Base-by-base conservation (phyloP, 2,797 vertebrate species). In the Ficedula albicollis region DNA sequence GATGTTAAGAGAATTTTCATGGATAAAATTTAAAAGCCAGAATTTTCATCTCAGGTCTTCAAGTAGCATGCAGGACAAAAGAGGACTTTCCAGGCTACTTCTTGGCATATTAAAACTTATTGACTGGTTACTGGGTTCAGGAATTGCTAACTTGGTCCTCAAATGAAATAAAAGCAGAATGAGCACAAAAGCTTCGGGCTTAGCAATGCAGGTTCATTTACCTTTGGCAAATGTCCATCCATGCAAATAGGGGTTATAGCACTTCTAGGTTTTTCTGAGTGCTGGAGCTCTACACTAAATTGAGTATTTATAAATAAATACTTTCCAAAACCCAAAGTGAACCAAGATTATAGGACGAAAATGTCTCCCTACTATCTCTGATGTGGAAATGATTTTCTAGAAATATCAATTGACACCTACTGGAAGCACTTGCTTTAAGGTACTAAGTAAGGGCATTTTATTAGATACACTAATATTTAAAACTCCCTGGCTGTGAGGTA, bases 1-100 rank as follows among this genome's bases (percentile, higher is more conserved):
- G 12, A 43, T 95, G 46, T 69, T 76, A 84, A 14, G 63, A 94
- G 66, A 93, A 85, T 67, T 93, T 91, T 96, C 48, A 93, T 74
- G 67, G 85, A 39, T 56, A 39, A n/a, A 9, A 11, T 62, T 84
- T 81, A 32, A 66, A 84, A 63, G 22, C 11, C 22, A 80, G 77
- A 92, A 97, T 38, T 88, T 78, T 10, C 36, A 43, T 44, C 55
- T 93, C 32, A 20, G 43, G 20, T 49, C 8, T 74, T 89, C 19
- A 54, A 26, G 29, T 5, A 54, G 9, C 3, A 38, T 8, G 3
- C 26, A 25, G 20, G 10, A 77, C 19, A 51, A 26, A 56, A 30
- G 5, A 63, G 22, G 48, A 43, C 22, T 48, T 94, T 87, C 46
- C 27, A 75, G 6, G 75, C 49, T 34, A 81, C 23, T 16, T 58